These are phyloP conservation scores for Tiliacea aurago DNA, from an alignment of 2,888 invertebrate genomes.

Conservation along the genomic window DNA sequence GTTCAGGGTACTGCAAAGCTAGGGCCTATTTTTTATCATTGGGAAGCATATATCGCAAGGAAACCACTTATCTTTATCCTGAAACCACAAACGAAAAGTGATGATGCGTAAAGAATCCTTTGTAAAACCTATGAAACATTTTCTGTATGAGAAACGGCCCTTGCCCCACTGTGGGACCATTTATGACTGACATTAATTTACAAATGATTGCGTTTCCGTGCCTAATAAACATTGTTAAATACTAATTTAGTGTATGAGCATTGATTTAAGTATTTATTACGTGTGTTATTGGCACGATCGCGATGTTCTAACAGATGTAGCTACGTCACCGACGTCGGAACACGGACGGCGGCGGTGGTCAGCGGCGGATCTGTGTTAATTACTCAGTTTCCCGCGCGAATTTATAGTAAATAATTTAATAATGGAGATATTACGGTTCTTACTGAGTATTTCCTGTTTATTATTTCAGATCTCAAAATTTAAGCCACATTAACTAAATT, in stretches of 20 bases:
- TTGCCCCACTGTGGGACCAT: neutral
- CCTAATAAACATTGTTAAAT: constrained; percentile 20
- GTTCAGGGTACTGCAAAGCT: too few relatives aligned
- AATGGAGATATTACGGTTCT: neutral
- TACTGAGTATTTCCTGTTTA: constrained; percentile 17
- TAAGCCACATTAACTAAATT: neutral
- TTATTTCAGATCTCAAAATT: neutral
- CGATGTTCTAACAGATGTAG: constrained; percentile 8
- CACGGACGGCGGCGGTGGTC: too few relatives aligned
- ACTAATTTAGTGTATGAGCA: constrained; percentile 17
- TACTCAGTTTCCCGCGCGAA: constrained; percentile 38
- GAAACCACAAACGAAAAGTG: neutral
- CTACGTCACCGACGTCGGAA: neutral
- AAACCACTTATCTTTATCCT: neutral
- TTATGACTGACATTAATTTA: neutral
- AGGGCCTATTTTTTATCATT: too few relatives aligned
- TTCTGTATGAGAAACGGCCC: too few relatives aligned
- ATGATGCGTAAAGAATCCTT: neutral
- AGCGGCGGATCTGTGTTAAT: constrained; percentile 35
- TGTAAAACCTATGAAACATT: too few relatives aligned
- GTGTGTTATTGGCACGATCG: constrained; percentile 23
- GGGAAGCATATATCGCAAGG: too few relatives aligned
- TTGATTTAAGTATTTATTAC: constrained; percentile 21
- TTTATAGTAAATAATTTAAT: constrained; percentile 1
- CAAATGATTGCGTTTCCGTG: constrained; percentile 22